Conservation (phyloP, 1,140 invertebrate species). For the Neodiprion pinetum region DNA sequence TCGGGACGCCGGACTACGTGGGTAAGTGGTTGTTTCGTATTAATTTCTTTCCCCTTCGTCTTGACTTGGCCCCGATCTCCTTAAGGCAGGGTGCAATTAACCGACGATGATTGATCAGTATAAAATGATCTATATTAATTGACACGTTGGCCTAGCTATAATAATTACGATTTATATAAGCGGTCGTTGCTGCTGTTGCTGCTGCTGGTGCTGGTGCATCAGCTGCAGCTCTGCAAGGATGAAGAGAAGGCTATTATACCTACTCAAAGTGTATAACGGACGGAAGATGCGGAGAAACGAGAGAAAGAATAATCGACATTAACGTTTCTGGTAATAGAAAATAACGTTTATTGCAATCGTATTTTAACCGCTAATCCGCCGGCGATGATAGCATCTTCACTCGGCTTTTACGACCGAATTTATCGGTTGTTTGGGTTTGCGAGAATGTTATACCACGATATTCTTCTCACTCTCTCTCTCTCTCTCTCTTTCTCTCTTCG, state of each 20-base stretch:
- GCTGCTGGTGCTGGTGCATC: neutral
- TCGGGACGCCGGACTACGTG: constrained; percentile 84
- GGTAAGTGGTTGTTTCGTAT: constrained; percentile 62
- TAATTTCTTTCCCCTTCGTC: neutral
- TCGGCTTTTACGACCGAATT: neutral
- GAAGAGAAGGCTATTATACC: neutral
- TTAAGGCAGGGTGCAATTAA: neutral
- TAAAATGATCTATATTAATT: constrained; percentile 40
- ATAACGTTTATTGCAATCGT: constrained; percentile 10
- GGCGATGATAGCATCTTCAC: neutral
- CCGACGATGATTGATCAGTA: too few species aligned
- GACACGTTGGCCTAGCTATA: constrained; percentile 35
- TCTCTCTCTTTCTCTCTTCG: neutral
- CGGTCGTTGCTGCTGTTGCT: neutral
- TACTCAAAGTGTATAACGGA: neutral
- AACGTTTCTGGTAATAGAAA: constrained; percentile 22
- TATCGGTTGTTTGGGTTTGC: neutral
- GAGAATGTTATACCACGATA: neutral
- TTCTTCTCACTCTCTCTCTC: neutral
- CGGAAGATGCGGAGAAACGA: too few species aligned
- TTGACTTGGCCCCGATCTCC: neutral
- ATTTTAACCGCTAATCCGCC: neutral
- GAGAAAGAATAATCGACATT: constrained; percentile 23
- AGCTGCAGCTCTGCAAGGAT: neutral
- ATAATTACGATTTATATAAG: neutral